Conservation (phyloP, 2,113 vertebrate genomes). For the Sturnus vulgaris region DNA sequence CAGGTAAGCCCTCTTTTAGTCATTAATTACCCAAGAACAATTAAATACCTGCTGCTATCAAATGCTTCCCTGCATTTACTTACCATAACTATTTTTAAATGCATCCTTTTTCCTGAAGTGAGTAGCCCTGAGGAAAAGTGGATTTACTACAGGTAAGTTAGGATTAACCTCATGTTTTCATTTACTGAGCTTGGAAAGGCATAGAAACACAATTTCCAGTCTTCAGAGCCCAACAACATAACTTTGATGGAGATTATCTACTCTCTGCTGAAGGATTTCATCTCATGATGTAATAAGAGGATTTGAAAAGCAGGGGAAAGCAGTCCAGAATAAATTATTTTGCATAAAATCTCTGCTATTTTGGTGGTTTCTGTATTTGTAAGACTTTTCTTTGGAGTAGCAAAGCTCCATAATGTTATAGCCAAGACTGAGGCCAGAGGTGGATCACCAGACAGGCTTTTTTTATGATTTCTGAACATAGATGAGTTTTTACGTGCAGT, state of each 20-base stretch:
- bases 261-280: constrained; percentile 18
- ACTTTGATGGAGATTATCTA: constrained; percentile 37
- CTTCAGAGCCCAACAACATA: not conserved
- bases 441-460: not conserved
- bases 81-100: not conserved
- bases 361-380: not conserved
- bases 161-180: not conserved
- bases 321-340: not conserved
- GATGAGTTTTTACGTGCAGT: not conserved
- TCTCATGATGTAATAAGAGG: constrained; percentile 37
- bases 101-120: not conserved
- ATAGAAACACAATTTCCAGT: not conserved
- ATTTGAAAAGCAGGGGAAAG: constrained; percentile 22
- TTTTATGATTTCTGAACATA: not conserved
- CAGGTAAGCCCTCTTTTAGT: not conserved
- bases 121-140: not conserved
- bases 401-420: not conserved
- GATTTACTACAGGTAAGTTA: not conserved
- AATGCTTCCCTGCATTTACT: not conserved
- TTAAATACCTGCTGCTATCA: not conserved
- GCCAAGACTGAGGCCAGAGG: not conserved
- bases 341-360: constrained; percentile 13
- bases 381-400: not conserved
- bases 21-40: not conserved
- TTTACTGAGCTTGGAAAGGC: not conserved